Evolutionary conservation across 2,113 vertebrate genomes (phyloP), one percentile per base, ranked within the genome.

Genomic region (Brachypodius melanocephalos): DNA sequence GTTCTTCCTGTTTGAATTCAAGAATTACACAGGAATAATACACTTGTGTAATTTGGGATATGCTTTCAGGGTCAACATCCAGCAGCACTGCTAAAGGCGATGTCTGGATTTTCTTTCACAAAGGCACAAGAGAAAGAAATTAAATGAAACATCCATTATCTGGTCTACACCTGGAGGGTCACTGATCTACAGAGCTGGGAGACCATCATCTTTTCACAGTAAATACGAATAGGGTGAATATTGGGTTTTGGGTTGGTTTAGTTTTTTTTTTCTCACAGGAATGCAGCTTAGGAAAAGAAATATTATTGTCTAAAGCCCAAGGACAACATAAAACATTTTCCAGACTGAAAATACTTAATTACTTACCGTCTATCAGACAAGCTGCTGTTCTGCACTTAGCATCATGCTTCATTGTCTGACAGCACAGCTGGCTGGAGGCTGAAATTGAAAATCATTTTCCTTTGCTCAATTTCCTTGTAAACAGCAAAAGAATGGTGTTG

Each of bases 381-480:
- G 85, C 59, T 83, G 85, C 75, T 83, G 59, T 55, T 90, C 85
- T 63, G 82, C 91, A 77, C 94, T 91, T 74, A 88, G 45, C 88
- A 71, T 92, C 55, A 48, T 45, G 78, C 82, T 95, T 85, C 88
- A 84, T 90, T 96, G 93, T 91, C 93, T 94, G 78, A 73, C 52
- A 67, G 59, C 38, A 67, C 51, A 84, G 75, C 92, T 84, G 88
- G 45, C 90, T 82, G 75, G 79, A 91, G 85, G 63, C 75, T 91
- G 78, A 93, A 89, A 93, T 18, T 77, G 63, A 93, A 96, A 95
- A 96, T 93, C 1, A 90, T 85, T 96, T 96, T 80, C 68, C 88
- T 94, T 90, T 93, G 85, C 94, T 93, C 95, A 95, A 83, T 96
- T 95, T 95, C 75, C 82, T 94, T 93, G 89, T 69, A 85, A 95